Conservation (phyloP, 1,140 invertebrate species). For the Bactericera cockerelli region DNA sequence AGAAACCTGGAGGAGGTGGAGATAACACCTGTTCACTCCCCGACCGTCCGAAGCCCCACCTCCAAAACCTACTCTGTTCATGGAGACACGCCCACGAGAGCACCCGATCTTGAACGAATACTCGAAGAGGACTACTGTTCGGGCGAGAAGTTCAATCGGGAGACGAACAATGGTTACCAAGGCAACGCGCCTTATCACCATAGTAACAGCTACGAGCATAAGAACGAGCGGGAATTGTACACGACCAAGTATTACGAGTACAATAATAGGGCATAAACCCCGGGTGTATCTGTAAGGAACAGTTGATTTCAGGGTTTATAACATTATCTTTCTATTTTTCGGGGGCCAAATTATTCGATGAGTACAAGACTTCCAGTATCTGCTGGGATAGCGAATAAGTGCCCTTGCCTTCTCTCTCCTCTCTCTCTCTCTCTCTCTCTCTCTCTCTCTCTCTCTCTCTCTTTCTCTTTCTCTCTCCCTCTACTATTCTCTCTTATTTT, state of each 20-base stretch:
- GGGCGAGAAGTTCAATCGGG: constrained; percentile 22
- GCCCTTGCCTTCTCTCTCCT: no score
- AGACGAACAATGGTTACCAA: constrained; percentile 18
- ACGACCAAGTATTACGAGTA: constrained; percentile 20
- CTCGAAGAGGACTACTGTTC: constrained; percentile 30
- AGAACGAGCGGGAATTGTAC: constrained; percentile 23
- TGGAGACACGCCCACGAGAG: constrained; percentile 27
- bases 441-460: no score
- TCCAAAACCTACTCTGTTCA: constrained; percentile 29
- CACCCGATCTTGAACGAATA: constrained; percentile 32
- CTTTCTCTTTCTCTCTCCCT: no score
- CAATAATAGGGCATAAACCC: no score
- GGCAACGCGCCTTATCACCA: constrained; percentile 17
- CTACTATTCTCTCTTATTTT: no score
- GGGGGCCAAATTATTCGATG: no score
- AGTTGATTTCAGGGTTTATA: no score
- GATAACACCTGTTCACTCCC: constrained; percentile 26
- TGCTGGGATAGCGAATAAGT: no score
- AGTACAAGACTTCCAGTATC: no score
- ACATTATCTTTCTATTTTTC: no score
- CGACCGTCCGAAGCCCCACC: constrained; percentile 31
- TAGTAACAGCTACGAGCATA: constrained; percentile 21
- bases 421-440: no score
- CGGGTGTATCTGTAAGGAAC: no score
- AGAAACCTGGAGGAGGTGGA: constrained; percentile 26